Conservation (phyloP, 2,113 vertebrate species). For the Reinhardtius hippoglossoides region DNA sequence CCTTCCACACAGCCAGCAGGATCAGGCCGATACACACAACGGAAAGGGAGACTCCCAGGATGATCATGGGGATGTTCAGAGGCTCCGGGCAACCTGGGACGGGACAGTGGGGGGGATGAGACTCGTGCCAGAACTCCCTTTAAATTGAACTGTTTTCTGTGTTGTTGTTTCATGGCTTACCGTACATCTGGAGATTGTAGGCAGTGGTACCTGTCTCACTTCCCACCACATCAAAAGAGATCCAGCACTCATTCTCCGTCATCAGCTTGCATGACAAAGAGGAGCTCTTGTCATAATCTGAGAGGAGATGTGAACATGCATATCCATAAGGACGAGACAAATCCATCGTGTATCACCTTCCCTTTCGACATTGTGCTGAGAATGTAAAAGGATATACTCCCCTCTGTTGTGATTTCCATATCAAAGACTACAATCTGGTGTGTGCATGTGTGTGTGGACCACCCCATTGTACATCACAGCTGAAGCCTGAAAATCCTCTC, state of each 20-base stretch:
- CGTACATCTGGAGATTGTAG: slow-evolving; percentile 87
- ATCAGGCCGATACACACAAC: slow-evolving; percentile 91
- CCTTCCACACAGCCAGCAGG: slow-evolving; percentile 93
- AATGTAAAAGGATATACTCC: slow-evolving; percentile 71
- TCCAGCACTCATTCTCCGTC: slow-evolving; percentile 90
- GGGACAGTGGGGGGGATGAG: slow-evolving; percentile 15
- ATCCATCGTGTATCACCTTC: slow-evolving; percentile 58
- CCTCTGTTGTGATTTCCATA: slow-evolving; percentile 75
- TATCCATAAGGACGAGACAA: slow-evolving; percentile 53
- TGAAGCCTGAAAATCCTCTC: slow-evolving; percentile 71
- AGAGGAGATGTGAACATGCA: slow-evolving; percentile 67
- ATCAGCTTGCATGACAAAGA: slow-evolving; percentile 88
- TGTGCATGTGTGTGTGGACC: slow-evolving; percentile 39
- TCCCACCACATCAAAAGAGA: slow-evolving; percentile 87
- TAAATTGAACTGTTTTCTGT: not conserved
- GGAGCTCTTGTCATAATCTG: slow-evolving; percentile 88
- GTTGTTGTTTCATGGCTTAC: slow-evolving; percentile 75
- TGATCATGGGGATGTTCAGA: slow-evolving; percentile 92
- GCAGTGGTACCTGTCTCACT: slow-evolving; percentile 86
- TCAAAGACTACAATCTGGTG: slow-evolving; percentile 72
- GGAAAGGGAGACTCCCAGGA: slow-evolving; percentile 91
- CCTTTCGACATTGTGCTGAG: slow-evolving; percentile 47
- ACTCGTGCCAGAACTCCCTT: not conserved
- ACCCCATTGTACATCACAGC: slow-evolving; percentile 70
- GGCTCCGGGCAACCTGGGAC: slow-evolving; percentile 88